phyloP scores from a whole-genome alignment of 2,797 vertebrate species.

The Pangasius sanitwongsei region DNA sequence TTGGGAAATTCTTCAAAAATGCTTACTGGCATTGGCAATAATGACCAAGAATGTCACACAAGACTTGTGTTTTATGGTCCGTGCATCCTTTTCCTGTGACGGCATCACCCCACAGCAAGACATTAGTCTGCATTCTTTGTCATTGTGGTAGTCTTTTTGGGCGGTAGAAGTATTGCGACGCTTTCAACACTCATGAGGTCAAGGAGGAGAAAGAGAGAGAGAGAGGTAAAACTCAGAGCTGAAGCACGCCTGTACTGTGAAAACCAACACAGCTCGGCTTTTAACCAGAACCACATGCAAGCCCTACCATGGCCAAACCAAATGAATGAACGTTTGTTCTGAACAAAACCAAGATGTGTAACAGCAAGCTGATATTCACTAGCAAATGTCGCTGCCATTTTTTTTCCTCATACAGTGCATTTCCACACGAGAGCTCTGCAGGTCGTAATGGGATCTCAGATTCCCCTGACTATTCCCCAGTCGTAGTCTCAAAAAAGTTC shows the following conservation, averaged over 20 bases:
- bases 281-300: constrained; percentile 61
- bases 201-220: constrained; percentile 35
- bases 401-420: constrained; percentile 20
- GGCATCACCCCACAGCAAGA: constrained; percentile 42
- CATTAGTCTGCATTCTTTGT: constrained; percentile 53
- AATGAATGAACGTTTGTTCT: constrained; percentile 58
- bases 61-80: constrained; percentile 52
- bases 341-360: constrained; percentile 52
- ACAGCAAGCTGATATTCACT: constrained; percentile 48
- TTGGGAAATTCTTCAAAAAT: constrained; percentile 9
- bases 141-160: constrained; percentile 45
- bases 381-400: constrained; percentile 39
- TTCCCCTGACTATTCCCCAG: constrained; percentile 7
- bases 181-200: constrained; percentile 54
- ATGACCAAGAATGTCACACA: constrained; percentile 35
- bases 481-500: constrained; percentile 20
- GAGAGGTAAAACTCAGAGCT: constrained; percentile 34
- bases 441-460: constrained; percentile 40
- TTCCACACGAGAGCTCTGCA: constrained; percentile 21
- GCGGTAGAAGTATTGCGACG: constrained; percentile 37
- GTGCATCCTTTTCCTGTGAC: constrained; percentile 42
- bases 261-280: constrained; percentile 46
- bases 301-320: constrained; percentile 54
- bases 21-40: constrained; percentile 24
- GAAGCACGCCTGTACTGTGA: constrained; percentile 39